These are phyloP conservation scores for Nebria salina DNA, from an alignment of 2,888 invertebrate species.

Conservation along the genomic window DNA sequence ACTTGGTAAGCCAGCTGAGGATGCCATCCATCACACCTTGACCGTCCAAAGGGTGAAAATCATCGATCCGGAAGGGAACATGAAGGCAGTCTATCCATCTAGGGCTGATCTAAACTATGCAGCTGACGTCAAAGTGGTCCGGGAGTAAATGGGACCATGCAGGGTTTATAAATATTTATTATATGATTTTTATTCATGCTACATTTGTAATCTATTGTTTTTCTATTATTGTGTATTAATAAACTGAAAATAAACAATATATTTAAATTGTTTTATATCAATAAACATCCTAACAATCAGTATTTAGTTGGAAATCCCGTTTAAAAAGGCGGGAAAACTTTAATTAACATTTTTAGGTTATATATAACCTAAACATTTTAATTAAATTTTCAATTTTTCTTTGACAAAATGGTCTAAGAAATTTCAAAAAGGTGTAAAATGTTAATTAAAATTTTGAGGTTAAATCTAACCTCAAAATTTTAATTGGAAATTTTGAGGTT, in stretches of 20 bases:
- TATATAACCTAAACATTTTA: too few species aligned
- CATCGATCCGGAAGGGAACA: constrained; percentile 72
- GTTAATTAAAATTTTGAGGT: too few species aligned
- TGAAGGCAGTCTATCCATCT: constrained; percentile 83
- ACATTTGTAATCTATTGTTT: background rate
- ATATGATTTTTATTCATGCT: background rate
- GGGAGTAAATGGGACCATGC: background rate
- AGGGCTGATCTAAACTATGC: constrained; percentile 74
- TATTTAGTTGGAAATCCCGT: too few species aligned
- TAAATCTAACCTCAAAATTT: too few species aligned
- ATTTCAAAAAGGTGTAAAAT: too few species aligned
- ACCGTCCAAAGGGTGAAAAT: constrained; percentile 76
- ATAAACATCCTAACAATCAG: too few species aligned
- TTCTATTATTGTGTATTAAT: background rate
- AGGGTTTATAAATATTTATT: background rate
- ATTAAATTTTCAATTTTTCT: too few species aligned
- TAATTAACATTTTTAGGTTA: too few species aligned
- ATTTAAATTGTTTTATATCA: too few species aligned
- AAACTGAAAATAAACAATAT: background rate
- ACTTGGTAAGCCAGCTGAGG: constrained; percentile 60
- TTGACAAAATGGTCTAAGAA: too few species aligned
- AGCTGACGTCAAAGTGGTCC: constrained; percentile 47
- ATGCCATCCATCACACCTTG: constrained; percentile 58
- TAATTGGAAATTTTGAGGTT: too few species aligned
- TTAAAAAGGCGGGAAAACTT: too few species aligned